phyloP scores from a whole-genome alignment of 2,113 vertebrate genomes.

The Xiphophorus couchianus region DNA sequence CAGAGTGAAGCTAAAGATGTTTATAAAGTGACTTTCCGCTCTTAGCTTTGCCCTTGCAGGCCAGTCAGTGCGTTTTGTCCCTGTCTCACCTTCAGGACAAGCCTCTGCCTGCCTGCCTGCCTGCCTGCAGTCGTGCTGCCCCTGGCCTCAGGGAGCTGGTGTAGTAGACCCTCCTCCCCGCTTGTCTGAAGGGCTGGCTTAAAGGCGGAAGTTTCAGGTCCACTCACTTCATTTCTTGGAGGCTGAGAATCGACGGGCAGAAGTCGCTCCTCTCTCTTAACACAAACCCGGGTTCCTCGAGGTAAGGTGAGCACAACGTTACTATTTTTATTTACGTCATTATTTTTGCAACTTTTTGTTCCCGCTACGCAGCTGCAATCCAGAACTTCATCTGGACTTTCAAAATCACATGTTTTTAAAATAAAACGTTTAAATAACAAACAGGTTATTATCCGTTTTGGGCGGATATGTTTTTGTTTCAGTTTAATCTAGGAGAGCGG shows the following conservation, averaged over 20 bases:
- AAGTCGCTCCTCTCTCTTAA: constrained; percentile 39
- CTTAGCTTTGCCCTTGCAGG: neutral
- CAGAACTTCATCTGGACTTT: neutral
- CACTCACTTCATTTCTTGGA: constrained; percentile 52
- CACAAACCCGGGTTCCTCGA: constrained; percentile 42
- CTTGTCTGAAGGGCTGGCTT: constrained; percentile 45
- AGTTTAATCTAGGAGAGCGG: neutral
- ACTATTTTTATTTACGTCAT: neutral
- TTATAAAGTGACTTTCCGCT: neutral
- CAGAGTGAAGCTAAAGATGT: neutral
- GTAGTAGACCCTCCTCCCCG: neutral
- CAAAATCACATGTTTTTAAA: neutral
- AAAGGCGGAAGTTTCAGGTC: constrained; percentile 73
- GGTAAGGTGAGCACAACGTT: constrained; percentile 53
- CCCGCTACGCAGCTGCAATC: neutral
- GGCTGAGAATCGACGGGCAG: constrained; percentile 33
- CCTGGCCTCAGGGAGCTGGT: too few species aligned
- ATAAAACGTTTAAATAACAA: neutral
- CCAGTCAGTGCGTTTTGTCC: neutral
- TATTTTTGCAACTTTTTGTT: neutral
- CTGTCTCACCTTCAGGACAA: neutral
- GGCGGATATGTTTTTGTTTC: neutral
- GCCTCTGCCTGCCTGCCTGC: constrained; percentile 29
- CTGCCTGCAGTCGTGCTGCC: neutral
- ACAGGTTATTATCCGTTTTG: neutral